Base-by-base conservation (phyloP, 2,888 invertebrate genomes). In the Eilema depressum region DNA sequence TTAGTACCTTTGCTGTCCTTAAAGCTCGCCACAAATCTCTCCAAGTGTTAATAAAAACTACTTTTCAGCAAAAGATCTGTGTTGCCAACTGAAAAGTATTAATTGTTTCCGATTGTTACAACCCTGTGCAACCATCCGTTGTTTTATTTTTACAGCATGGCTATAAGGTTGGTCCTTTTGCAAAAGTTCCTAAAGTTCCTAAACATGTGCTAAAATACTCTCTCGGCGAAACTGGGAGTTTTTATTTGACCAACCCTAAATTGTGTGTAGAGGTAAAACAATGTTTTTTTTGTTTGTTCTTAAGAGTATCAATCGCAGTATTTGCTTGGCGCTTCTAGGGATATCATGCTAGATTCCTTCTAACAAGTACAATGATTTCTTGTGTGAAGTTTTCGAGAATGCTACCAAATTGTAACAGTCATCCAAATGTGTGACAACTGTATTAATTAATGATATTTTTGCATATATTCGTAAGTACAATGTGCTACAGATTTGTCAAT, bases 1-100 rank as follows among this genome's bases (percentile, higher is more conserved):
- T 83, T 82, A 81, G 87, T 83, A 56, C 70, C 63, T 66, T 63
- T 67, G 84, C 85, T 80, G 82, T 82, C 85, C 76, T 76, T 81
- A 84, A 84, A 81, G 81, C 84, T 84, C 82, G 83, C 83, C 84
- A 78, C 85, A 47, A 84, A 79, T 79, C 74, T 85, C 75, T 81
- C 82, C 84, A 82, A 75, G 75, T 76, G 20, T 75, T 73, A 63
- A 62, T 66, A 64, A 53, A 47, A 66, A 71, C 61, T 69, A 60
- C 59, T 74, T 70, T 72, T 70, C 71, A 70, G 53, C 8, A 70
- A 73, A 70, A 66, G 63, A 69, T 63, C 41, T 47, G 66, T 76
- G 75, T 74, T 74, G 69, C 74, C 69, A 69, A 71, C 76, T 76
- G 67, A 79, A 75, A 75, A 73, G 70, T 79, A 66, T 69, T 59